Evolutionary conservation across 2,888 invertebrate species (phyloP), one percentile per base, ranked within the genome.

Genomic region (Philaethria dido): DNA sequence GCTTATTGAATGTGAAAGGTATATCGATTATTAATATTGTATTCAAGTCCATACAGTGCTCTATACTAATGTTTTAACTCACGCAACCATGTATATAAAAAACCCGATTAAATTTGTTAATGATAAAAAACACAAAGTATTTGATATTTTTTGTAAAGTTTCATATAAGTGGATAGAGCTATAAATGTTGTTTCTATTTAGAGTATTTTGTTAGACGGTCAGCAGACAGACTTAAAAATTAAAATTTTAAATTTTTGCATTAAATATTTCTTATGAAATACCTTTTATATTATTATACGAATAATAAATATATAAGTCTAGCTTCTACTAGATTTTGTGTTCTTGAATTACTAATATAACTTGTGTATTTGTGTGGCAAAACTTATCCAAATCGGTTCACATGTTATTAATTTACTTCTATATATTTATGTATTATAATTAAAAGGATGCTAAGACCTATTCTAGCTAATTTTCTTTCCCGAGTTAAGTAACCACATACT

Each of bases 1-100:
- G 13, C 8, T 45, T 16, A 45, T 67, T 66, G 60, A 18, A 52
- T 44, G 45, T 52, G 25, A 62, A 25, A 55, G 54, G 47, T 14
- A 47, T 44, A 25, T 45, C 11, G 42, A 45, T 60, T 18, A 29
- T 25, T 25, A 45, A 60, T 18, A 60, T 45, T 22, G 13, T 29
- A 25, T 42, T 36, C 11, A 42, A 42, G 2, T 22, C 9, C 39
- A 4, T 55, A 33, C 16, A 8, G 33, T 20, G 33, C 14, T 52
- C 50, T 16, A 11, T 52, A 52, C 50, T 52, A 52, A 52, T 52
- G 50, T 52, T 29, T 29, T 52, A 29, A 11, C 29, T 52, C 50
- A 52, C 50, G 50, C 50, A 29, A 52, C 29, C 29, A 16, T 4
- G 29, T 52, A 29, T 29, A 52, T 52, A 52, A 52, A 52, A 52